Percentiles rank a stretch among this genome's conserved stretches.
Evolutionary conservation across 2,888 invertebrate species (phyloP).

Genomic region (Phyllotreta striolata): DNA sequence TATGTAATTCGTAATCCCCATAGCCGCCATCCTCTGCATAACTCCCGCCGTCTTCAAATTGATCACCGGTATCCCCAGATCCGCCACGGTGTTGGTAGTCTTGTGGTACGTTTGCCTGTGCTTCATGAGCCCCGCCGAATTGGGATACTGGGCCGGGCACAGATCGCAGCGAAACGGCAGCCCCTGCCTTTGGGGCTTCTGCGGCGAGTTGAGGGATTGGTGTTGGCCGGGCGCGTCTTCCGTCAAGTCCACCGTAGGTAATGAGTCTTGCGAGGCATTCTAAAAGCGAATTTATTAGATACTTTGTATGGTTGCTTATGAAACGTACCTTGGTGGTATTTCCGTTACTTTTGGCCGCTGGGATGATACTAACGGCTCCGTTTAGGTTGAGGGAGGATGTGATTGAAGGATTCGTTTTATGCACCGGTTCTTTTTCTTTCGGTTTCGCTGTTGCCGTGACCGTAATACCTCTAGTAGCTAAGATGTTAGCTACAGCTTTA

Average conservation of each 20-base stretch:
- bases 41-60: constrained; percentile 75
- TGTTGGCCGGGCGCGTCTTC: constrained; percentile 59
- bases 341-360: constrained; percentile 56
- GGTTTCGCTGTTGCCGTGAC: constrained; percentile 72
- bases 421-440: constrained; percentile 51
- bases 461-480: constrained; percentile 80
- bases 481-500: constrained; percentile 77
- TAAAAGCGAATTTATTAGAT: constrained; percentile 12
- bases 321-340: constrained; percentile 43
- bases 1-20: constrained; percentile 79
- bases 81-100: constrained; percentile 65
- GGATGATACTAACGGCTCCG: constrained; percentile 69
- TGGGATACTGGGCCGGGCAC: constrained; percentile 77
- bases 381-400: constrained; percentile 67
- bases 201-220: constrained; percentile 50
- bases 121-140: constrained; percentile 65
- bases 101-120: constrained; percentile 73
- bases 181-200: constrained; percentile 53
- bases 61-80: constrained; percentile 77
- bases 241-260: constrained; percentile 65
- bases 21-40: constrained; percentile 68
- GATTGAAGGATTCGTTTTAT: constrained; percentile 62
- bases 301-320: not conserved
- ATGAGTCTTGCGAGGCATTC: constrained; percentile 18
- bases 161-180: constrained; percentile 71